Evolutionary conservation across 2,113 vertebrate genomes (phyloP).

Genomic region (Probosciger aterrimus): DNA sequence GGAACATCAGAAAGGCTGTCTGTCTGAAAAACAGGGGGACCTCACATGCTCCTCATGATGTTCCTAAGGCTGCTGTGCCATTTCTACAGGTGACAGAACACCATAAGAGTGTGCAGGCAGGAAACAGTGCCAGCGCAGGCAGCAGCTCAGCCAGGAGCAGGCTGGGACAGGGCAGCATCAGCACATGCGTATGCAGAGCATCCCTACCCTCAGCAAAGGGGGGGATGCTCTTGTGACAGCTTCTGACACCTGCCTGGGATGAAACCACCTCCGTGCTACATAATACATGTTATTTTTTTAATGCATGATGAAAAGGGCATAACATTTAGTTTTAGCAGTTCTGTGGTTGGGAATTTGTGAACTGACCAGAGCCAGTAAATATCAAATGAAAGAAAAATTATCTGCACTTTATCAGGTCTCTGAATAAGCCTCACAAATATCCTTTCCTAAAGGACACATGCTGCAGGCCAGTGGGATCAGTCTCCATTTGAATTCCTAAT

Average conservation of each 20-base stretch:
- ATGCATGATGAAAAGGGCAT: slow-evolving; percentile 42
- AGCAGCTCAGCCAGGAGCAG: neutral
- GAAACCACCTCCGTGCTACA: neutral
- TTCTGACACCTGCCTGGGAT: neutral
- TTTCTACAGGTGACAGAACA: neutral
- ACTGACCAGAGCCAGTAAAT: slow-evolving; percentile 28
- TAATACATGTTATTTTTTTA: neutral
- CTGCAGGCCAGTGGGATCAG: neutral
- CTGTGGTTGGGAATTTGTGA: neutral
- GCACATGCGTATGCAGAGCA: neutral
- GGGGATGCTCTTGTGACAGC: neutral
- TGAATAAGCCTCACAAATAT: neutral
- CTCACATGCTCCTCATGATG: neutral
- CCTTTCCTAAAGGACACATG: slow-evolving; percentile 26
- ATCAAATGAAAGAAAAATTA: slow-evolving; percentile 24
- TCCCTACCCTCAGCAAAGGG: neutral
- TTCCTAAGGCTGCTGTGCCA: neutral
- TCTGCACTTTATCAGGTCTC: neutral
- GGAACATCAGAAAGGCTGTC: neutral
- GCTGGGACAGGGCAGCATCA: neutral
- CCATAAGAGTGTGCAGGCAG: rapidly evolving
- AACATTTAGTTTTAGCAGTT: slow-evolving; percentile 30
- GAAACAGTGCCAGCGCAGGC: neutral
- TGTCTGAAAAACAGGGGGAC: neutral
- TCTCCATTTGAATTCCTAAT: neutral